These are phyloP conservation scores for Pherbina coryleti DNA, from an alignment of 2,888 invertebrate genomes.

Conservation along the genomic window DNA sequence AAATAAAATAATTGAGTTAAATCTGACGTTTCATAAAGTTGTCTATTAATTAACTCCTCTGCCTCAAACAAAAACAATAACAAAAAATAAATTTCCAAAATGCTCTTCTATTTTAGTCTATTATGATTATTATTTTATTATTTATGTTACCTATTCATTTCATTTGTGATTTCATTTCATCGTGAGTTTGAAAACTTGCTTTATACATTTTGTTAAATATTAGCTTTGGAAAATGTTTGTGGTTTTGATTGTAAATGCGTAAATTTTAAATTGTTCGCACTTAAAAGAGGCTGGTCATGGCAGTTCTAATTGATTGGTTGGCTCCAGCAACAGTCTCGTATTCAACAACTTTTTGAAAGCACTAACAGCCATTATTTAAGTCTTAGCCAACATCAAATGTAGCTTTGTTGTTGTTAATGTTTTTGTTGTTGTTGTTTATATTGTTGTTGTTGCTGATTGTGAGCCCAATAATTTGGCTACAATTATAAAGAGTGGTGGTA, in stretches of 20 bases:
- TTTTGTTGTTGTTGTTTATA: not conserved
- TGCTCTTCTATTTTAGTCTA: not conserved
- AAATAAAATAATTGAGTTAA: not conserved
- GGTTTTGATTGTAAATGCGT: constrained; percentile 16
- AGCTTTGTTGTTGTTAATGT: not conserved
- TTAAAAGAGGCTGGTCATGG: no score
- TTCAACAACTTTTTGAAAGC: not conserved
- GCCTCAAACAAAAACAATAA: not conserved
- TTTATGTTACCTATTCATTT: constrained; percentile 23
- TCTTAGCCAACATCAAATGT: not conserved
- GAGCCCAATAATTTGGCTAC: not conserved
- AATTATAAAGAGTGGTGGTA: constrained; percentile 1
- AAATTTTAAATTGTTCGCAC: constrained; percentile 16
- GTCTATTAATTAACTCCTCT: not conserved
- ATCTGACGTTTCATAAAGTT: not conserved
- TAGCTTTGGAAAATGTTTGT: not conserved
- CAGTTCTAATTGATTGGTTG: no score
- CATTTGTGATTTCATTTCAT: constrained; percentile 13
- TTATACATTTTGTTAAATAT: not conserved
- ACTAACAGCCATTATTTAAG: not conserved
- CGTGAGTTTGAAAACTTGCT: not conserved
- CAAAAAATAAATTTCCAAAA: not conserved
- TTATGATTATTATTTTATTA: constrained; percentile 12
- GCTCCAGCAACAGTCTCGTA: not conserved
- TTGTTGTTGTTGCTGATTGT: not conserved